Base-by-base conservation (phyloP, 2,113 vertebrate species). In the Hyaena hyaena region DNA sequence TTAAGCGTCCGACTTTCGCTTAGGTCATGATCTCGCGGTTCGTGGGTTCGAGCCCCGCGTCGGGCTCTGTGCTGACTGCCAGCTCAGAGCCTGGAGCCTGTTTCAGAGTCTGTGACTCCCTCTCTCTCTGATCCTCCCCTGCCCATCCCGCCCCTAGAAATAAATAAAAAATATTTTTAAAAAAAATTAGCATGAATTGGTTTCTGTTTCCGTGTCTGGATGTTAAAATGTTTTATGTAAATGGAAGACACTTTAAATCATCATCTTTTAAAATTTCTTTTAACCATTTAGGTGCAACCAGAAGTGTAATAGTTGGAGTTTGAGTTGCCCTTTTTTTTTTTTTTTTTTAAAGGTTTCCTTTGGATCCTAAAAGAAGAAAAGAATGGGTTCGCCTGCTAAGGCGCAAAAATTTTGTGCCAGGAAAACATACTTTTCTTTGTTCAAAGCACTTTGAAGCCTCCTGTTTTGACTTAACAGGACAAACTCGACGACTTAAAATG, bases 381-480 rank as follows among this genome's bases (percentile, higher is more conserved):
- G 97, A 98, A 87, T 98, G 92, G 97, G 48, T 98, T 86, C 96
- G 86, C 77, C 96, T 97, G 95, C 69, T 98, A 79, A 97, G 97
- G 80, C 97, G 94, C 77, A 98, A 98, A 97, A 98, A 98, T 86
- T 94, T 98, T 96, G 84, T 98, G 45, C 98, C 97, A 88, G 98
- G 97, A 93, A 97, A 98, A 58, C 95, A 98, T 48, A 98, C 71
- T 92, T 98, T 98, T 97, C 95, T 98, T 90, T 97, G 88, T 80
- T 98, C 96, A 88, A 98, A 98, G 61, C 93, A 98, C 86, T 98
- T 98, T 97, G 96, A 96, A 93, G 96, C 76, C 5, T 97, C 95
- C 43, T 98, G 94, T 97, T 98, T 98, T 98, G 94, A 97, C 66
- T 74, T 96, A 97, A 98, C 73, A 14, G 96, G 93, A 95, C 97